A percentile compares a stretch with the other conserved stretches of the same genome.
Conservation (phyloP, 2,888 invertebrate genomes). For the Steromphala cineraria region DNA sequence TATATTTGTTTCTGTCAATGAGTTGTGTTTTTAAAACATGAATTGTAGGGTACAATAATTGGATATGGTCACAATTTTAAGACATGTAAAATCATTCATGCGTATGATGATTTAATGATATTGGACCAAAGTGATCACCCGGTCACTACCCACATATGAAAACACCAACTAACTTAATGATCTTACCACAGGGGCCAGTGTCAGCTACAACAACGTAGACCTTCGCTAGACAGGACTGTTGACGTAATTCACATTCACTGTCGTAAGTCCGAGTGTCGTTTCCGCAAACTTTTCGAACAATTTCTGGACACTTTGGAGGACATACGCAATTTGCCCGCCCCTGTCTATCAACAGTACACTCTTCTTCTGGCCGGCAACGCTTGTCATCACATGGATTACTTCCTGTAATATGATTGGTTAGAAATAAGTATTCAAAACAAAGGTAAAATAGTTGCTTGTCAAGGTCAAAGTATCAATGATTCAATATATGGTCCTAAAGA, state of each 20-base stretch:
- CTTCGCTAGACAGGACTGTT: conserved; percentile 85
- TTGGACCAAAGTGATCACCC: too few relatives aligned
- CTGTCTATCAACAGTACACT: conserved; percentile 87
- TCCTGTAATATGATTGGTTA: conserved; percentile 77
- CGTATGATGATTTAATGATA: too few relatives aligned
- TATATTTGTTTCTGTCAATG: too few relatives aligned
- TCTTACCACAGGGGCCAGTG: conserved; percentile 91
- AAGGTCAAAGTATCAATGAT: too few relatives aligned
- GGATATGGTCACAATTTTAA: too few relatives aligned
- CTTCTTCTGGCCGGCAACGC: conserved; percentile 86
- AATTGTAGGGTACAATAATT: too few relatives aligned
- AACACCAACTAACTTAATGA: neutral
- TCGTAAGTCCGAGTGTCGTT: conserved; percentile 79
- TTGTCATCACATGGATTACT: conserved; percentile 89
- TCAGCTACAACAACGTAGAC: conserved; percentile 86
- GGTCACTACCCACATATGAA: too few relatives aligned
- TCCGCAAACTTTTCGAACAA: conserved; percentile 81
- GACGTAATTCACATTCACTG: conserved; percentile 84
- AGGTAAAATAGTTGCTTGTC: too few relatives aligned
- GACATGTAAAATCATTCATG: too few relatives aligned
- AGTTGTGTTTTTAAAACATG: too few relatives aligned
- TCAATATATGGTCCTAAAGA: neutral
- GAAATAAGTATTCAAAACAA: neutral
- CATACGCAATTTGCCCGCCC: conserved; percentile 91
- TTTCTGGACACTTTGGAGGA: conserved; percentile 86